These are phyloP conservation scores for Phrynocephalus forsythii DNA, from an alignment of 2,797 vertebrate species.

Conservation along the genomic window DNA sequence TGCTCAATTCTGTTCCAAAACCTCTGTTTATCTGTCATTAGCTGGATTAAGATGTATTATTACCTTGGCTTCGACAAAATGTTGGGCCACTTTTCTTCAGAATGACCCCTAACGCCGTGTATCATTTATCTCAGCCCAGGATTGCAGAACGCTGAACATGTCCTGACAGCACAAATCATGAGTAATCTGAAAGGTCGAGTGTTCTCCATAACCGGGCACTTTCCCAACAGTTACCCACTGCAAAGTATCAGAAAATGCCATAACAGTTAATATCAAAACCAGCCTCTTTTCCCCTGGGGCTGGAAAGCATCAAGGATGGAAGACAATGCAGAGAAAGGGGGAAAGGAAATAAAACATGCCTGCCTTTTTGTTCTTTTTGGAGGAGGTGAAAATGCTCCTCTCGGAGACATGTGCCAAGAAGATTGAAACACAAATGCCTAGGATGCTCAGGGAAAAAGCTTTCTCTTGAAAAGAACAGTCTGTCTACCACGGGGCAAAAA, in stretches of 20 bases:
- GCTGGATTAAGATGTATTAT: slow-evolving; percentile 45
- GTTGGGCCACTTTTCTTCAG: slow-evolving; percentile 25
- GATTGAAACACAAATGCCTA: slow-evolving; percentile 58
- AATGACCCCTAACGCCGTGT: slow-evolving; percentile 28
- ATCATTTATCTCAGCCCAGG: slow-evolving; percentile 27
- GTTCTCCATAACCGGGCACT: slow-evolving; percentile 36
- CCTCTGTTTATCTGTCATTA: slow-evolving; percentile 42
- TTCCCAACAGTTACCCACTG: slow-evolving; percentile 38
- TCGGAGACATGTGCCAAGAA: slow-evolving; percentile 42
- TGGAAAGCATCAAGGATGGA: slow-evolving; percentile 13
- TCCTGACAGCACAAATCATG: slow-evolving; percentile 26
- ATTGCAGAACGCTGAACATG: slow-evolving; percentile 14
- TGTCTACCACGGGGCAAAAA: slow-evolving; percentile 10
- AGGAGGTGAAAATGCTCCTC: slow-evolving; percentile 40
- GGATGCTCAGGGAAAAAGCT: slow-evolving; percentile 44
- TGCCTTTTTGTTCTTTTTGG: slow-evolving; percentile 29
- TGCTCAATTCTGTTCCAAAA: slow-evolving; percentile 43
- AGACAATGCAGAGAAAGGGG: slow-evolving; percentile 19
- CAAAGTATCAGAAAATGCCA: slow-evolving; percentile 19
- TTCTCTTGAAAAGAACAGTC: slow-evolving; percentile 44
- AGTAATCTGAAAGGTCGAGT: slow-evolving; percentile 39
- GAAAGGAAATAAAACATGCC: background rate
- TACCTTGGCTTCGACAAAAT: slow-evolving; percentile 11
- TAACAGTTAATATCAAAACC: slow-evolving; percentile 27
- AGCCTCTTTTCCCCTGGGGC: slow-evolving; percentile 25